A percentile compares a stretch with the other conserved stretches of the same genome.
phyloP scores from a whole-genome alignment of 2,888 invertebrate genomes.

The Drosophila rubida region DNA sequence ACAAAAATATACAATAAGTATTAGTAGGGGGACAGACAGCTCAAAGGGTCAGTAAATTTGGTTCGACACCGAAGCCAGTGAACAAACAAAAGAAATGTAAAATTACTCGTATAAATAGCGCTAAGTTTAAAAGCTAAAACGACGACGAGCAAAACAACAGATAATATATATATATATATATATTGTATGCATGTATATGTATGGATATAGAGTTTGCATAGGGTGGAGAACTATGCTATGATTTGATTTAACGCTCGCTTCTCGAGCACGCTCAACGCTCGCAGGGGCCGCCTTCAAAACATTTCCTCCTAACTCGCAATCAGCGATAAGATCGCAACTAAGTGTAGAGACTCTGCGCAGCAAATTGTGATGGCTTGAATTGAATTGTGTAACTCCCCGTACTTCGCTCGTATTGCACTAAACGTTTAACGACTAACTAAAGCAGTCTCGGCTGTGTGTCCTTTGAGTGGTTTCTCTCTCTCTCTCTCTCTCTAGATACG shows the following conservation, averaged over 20 bases:
- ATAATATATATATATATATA: conserved; percentile 21
- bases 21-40: conserved; percentile 70
- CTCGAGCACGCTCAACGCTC: conserved; percentile 73
- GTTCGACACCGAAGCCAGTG: conserved; percentile 22
- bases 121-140: conserved; percentile 66
- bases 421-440: conserved; percentile 74
- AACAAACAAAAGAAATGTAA: conserved; percentile 51
- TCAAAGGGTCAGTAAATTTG: conserved; percentile 56
- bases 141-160: conserved; percentile 37
- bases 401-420: conserved; percentile 67
- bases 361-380: conserved; percentile 46
- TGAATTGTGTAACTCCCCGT: neutral
- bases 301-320: conserved; percentile 35
- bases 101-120: conserved; percentile 60
- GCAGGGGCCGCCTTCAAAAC: conserved; percentile 18
- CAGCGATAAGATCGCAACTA: conserved; percentile 36
- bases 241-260: conserved; percentile 47
- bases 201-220: neutral
- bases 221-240: conserved; percentile 33
- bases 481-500: conserved; percentile 10
- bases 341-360: conserved; percentile 72
- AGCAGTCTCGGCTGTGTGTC: conserved; percentile 74
- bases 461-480: conserved; percentile 29
- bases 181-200: conserved; percentile 8
- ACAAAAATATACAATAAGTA: conserved; percentile 70